phyloP scores from a whole-genome alignment of 2,888 invertebrate genomes.

The Xanthorhoe designata region DNA sequence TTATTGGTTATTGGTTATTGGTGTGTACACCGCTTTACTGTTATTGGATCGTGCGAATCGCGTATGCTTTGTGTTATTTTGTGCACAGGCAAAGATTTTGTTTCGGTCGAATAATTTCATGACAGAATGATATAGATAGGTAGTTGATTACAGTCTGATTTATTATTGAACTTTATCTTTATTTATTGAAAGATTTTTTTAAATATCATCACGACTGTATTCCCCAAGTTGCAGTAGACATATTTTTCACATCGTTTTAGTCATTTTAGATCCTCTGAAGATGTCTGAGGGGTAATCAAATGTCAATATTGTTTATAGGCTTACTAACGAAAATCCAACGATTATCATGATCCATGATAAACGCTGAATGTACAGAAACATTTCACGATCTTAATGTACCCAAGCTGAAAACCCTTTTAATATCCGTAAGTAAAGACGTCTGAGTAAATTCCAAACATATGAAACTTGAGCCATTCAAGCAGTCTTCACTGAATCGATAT shows the following conservation, averaged over 20 bases:
- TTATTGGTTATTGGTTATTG: constrained; percentile 46
- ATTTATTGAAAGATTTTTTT: too few species aligned
- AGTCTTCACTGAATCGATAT: constrained; percentile 52
- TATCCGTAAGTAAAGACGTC: constrained; percentile 46
- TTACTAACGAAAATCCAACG: constrained; percentile 10
- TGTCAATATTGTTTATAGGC: neutral
- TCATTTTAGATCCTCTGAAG: too few species aligned
- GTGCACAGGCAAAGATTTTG: constrained; percentile 12
- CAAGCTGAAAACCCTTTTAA: constrained; percentile 39
- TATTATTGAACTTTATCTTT: neutral
- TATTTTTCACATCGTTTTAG: too few species aligned
- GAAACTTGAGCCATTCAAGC: constrained; percentile 47
- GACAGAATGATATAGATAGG: constrained; percentile 1
- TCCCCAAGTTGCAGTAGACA: too few species aligned
- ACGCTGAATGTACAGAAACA: constrained; percentile 14
- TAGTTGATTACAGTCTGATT: neutral
- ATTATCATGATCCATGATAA: constrained; percentile 7
- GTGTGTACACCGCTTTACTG: constrained; percentile 44
- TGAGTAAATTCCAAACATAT: constrained; percentile 48
- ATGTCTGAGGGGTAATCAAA: too few species aligned
- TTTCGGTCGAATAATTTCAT: constrained; percentile 14
- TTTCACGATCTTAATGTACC: constrained; percentile 5
- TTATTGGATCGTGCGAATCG: constrained; percentile 32
- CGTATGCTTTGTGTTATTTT: constrained; percentile 39
- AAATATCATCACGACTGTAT: too few species aligned